Base-by-base conservation (phyloP, 1,140 invertebrate species). In the Drosophila ambigua region DNA sequence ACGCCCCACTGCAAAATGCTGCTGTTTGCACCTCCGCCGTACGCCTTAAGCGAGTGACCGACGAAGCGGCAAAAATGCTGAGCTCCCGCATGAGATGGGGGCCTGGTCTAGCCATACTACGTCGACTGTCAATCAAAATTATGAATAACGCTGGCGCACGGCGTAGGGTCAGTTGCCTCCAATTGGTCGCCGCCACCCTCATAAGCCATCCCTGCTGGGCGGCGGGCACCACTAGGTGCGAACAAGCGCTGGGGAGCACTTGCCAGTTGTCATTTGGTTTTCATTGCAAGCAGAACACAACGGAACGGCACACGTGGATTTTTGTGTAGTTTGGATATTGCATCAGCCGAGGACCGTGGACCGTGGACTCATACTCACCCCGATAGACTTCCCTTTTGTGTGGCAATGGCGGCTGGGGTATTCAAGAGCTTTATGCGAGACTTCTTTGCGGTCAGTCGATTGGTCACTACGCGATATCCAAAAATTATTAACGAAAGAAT, bases 401-500 rank as follows among this genome's bases (percentile, higher is more conserved):
- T 15, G 20, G 43, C 35, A 66, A 88, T 91, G 90, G 87, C 85
- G 4, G 80, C 81, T 55, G 79, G 90, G 23, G 90, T 82, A 24
- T 76, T 91, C 46, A 91, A 74, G 66, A 85, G 75, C 59, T 88
- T 91, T 64, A 79, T 91, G 65, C 83, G 90, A 7, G 90, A 91
- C 39, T 74, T 91, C 39, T 91, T 91, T 90, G 90, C 90, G 90
- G 90, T 91, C 63, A 52, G 87, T 88, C 66, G 20, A 16, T 16
- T 41, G 16, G 46, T 4, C 45, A 55, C 7, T 28, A 31, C 7
- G 31, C 31, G 8, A 31, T 16, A 20, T 11, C 9, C 53, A 23
- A 13, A 52, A 20, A 20, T 20, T 2, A 24, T 67, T 69, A 51
- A 62, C 48, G 45, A 51, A 50, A 78, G 28, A 80, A 64, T 53